phyloP scores from a whole-genome alignment of 2,888 invertebrate species.

The Thelaira solivaga region DNA sequence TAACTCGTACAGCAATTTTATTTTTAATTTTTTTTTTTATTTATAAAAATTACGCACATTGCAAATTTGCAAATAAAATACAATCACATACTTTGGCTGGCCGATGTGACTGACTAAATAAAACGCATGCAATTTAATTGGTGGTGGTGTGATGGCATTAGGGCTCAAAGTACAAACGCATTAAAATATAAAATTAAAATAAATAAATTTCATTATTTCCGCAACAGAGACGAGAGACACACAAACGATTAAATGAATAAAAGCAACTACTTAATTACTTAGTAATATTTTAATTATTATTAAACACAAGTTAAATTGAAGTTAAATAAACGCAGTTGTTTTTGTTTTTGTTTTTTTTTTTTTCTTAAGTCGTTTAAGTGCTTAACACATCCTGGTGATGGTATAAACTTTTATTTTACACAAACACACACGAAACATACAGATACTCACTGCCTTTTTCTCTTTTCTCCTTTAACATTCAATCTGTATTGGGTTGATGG shows the following conservation, averaged over 20 bases:
- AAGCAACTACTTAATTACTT: background rate
- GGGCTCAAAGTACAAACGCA: conserved; percentile 7
- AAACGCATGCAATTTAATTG: conserved; percentile 31
- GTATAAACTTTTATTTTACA: conserved; percentile 26
- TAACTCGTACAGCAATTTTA: conserved; percentile 9
- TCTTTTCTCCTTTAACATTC: background rate
- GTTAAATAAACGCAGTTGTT: conserved; percentile 45
- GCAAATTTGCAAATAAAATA: conserved; percentile 6
- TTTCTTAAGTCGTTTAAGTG: conserved; percentile 50
- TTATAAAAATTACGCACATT: background rate
- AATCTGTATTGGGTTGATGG: background rate
- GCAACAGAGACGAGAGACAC: conserved; percentile 5
- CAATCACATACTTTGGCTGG: conserved; percentile 15
- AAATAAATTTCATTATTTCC: conserved; percentile 48
- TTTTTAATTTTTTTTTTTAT: background rate
- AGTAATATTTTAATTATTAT: conserved; percentile 35
- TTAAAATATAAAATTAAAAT: background rate
- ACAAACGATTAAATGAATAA: conserved; percentile 27
- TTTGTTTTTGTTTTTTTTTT: too few relatives aligned
- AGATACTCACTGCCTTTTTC: background rate
- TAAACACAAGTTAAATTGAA: conserved; percentile 50
- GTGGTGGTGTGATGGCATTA: too few relatives aligned
- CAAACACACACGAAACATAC: background rate
- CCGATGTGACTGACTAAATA: background rate
- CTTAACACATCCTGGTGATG: conserved; percentile 54